Percentiles rank a stretch among this genome's conserved stretches.
Evolutionary conservation across 2,797 vertebrate species (phyloP).

Genomic region (Sitta carolinensis): DNA sequence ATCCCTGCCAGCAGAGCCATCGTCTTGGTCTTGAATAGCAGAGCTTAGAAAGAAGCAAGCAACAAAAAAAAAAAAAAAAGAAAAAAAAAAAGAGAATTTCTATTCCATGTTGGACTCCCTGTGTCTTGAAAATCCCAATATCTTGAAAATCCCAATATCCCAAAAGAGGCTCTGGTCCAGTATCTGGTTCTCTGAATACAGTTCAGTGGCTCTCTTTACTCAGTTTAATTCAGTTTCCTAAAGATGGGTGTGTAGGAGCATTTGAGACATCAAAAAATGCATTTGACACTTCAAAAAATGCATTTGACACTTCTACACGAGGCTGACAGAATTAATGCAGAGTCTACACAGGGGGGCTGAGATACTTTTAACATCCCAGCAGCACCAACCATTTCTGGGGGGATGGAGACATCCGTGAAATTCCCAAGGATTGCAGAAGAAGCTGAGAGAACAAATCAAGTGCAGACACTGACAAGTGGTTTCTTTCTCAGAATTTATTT

Average conservation of each 20-base stretch:
- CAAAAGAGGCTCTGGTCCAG: not conserved
- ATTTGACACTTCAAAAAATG: not conserved
- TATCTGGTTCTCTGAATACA: not conserved
- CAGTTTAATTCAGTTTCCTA: not conserved
- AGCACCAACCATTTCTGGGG: not conserved
- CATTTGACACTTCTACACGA: rapidly evolving
- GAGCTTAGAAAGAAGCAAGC: not conserved
- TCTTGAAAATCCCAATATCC: not conserved
- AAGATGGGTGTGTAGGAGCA: not conserved
- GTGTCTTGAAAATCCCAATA: not conserved
- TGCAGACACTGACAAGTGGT: rapidly evolving
- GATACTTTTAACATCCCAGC: not conserved
- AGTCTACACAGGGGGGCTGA: not conserved
- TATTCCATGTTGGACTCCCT: not conserved
- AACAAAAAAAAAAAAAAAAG: rapidly evolving
- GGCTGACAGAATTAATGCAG: not conserved
- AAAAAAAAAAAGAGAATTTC: not conserved
- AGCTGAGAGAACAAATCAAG: not conserved
- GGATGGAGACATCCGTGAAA: not conserved
- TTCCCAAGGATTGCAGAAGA: not conserved
- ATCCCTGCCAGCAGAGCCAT: not conserved
- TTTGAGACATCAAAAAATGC: not conserved
- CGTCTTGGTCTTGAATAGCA: not conserved
- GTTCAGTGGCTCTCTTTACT: not conserved
- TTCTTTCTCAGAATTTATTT: not conserved